Evolutionary conservation across 2,888 invertebrate genomes (phyloP), one percentile per base, ranked within the genome.

Genomic region (Drosophila robusta): DNA sequence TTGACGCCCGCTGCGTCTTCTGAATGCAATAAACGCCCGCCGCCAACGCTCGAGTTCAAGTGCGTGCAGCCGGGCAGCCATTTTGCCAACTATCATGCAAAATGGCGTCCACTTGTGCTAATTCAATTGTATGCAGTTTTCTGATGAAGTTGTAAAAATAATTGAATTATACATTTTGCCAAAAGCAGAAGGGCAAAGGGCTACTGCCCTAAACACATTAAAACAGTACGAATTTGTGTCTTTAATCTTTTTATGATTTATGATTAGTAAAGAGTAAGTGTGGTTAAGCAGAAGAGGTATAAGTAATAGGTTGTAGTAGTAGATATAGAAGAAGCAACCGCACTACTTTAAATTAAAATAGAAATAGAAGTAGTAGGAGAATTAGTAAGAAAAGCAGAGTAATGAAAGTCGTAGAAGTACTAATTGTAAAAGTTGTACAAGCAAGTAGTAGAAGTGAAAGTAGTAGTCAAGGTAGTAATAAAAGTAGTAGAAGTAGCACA

Each of bases 21-120:
- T 45, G 52, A 42, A 64, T 74, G 75, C 75, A 68, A 74, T 61
- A 69, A 75, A 57, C 54, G 69, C 42, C 42, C 44, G 56, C 67
- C 45, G 57, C 63, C 47, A 42, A 34, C 41, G 36, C 22, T 32
- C 41, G 55, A 56, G 45, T 57, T 82, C 22, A 79, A 70, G 62
- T 77, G 81, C 85, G 78, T 87, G 87, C 60, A 26, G n/a, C 74
- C 47, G 60, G 54, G 50, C 52, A 63, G 69, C 61, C 61, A 82
- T 85, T 70, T 66, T 57, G 47, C 22, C 46, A 51, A n/a, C 44
- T 51, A 54, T 26, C 36, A 49, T 50, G 54, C 66, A 72, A 72
- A 77, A 66, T 63, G 52, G 36, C 74, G 18, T 18, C 50, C 55
- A 42, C 58, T 49, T 41, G 46, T 36, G 65, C 82, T 71, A 61